These are phyloP conservation scores for Spatula versicolor DNA, from an alignment of 2,797 vertebrate genomes.

Conservation along the genomic window DNA sequence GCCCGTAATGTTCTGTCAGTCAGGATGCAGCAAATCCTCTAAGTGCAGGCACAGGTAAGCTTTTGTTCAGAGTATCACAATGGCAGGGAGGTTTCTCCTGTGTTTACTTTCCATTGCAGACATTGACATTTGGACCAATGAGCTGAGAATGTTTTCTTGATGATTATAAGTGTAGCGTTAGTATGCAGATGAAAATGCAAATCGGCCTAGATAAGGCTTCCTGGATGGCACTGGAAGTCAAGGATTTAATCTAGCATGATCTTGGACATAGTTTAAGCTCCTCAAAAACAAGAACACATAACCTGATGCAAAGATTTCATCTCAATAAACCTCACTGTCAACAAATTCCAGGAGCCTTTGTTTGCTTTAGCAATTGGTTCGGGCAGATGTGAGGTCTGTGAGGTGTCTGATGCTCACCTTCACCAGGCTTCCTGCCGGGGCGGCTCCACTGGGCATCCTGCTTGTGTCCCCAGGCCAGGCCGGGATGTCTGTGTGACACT, in stretches of 20 bases:
- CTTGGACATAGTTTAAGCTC: constrained; percentile 20
- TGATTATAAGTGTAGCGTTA: constrained; percentile 27
- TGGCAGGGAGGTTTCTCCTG: constrained; percentile 18
- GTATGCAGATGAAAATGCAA: constrained; percentile 10
- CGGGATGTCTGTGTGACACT: no score
- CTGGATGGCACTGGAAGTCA: neutral
- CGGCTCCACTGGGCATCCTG: neutral
- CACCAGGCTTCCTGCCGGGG: neutral
- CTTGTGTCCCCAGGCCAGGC: no score
- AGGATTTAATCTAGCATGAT: constrained; percentile 27
- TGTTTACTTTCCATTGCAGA: constrained; percentile 19
- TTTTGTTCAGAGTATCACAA: neutral
- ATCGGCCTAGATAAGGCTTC: neutral
- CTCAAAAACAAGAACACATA: constrained; percentile 8
- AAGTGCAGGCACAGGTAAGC: neutral
- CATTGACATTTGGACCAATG: constrained; percentile 28
- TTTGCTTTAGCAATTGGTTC: neutral
- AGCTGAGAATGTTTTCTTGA: constrained; percentile 28
- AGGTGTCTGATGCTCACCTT: neutral
- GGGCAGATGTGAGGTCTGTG: neutral
- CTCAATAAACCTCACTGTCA: constrained; percentile 2
- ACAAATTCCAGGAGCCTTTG: neutral
- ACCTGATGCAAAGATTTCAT: constrained; percentile 10
- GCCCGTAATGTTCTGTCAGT: constrained; percentile 9
- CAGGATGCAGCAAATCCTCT: constrained; percentile 31